Evolutionary conservation across 30 jellyfish, hydroid and myxozoan species (phyloP).

Genomic region (Hydractinia symbiolongicarpus): DNA sequence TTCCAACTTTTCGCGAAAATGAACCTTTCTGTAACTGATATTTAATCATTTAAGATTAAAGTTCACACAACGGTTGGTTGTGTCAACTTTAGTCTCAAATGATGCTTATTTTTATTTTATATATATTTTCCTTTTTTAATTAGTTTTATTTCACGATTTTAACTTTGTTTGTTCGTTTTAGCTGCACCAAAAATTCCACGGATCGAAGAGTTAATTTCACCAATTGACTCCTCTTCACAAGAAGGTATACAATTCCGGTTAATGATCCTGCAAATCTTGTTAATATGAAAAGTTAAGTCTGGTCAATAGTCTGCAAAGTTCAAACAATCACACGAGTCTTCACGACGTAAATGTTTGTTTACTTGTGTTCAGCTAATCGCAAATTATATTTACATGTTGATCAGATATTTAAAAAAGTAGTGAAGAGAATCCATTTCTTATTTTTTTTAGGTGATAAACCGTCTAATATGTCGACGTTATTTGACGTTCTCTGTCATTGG

Average conservation of each 20-base stretch:
- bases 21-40: not conserved
- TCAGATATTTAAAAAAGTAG: too few relatives aligned
- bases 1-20: not conserved
- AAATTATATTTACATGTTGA: too few relatives aligned
- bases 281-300: not conserved
- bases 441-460: not conserved
- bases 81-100: not conserved
- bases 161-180: not conserved
- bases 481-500: constrained; percentile 31
- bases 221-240: not conserved
- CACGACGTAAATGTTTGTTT: not conserved
- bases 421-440: not conserved
- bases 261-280: too few relatives aligned
- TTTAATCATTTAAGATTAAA: not conserved
- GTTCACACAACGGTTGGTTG: not conserved
- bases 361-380: not conserved
- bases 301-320: not conserved
- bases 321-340: not conserved
- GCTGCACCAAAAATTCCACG: constrained; percentile 3
- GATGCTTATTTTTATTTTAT: not conserved
- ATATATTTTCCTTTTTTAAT: not conserved
- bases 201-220: not conserved
- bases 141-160: not conserved
- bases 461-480: constrained; percentile 21
- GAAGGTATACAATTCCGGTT: not conserved